These are phyloP conservation scores for Pinna nobilis DNA, from an alignment of 1,140 invertebrate species.

Conservation along the genomic window DNA sequence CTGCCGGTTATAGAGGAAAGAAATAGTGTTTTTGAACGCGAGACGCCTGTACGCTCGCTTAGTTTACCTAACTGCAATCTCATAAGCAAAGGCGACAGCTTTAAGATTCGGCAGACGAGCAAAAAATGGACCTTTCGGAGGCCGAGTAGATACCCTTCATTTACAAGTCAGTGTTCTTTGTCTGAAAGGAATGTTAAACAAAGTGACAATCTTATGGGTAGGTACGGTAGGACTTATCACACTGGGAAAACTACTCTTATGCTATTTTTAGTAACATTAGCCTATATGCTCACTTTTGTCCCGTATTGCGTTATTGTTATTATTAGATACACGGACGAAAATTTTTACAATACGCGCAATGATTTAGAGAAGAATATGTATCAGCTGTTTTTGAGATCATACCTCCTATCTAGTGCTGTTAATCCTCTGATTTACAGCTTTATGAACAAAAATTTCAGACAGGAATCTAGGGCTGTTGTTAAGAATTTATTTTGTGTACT, in stretches of 20 bases:
- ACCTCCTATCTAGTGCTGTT: conserved; percentile 62
- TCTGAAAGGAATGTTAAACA: too few species aligned
- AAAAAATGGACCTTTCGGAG: too few species aligned
- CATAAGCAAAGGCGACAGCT: too few species aligned
- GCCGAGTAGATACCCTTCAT: too few species aligned
- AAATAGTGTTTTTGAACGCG: too few species aligned
- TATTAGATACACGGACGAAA: conserved; percentile 46
- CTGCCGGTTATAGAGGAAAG: too few species aligned
- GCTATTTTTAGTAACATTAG: conserved; percentile 59
- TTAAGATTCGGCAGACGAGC: too few species aligned
- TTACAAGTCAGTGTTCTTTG: too few species aligned
- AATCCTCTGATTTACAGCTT: conserved; percentile 66
- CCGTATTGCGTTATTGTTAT: conserved; percentile 62
- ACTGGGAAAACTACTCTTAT: conserved; percentile 58
- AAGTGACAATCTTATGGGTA: too few species aligned
- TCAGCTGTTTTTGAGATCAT: conserved; percentile 61
- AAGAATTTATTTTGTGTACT: too few species aligned
- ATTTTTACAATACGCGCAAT: conserved; percentile 49
- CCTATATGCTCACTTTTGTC: conserved; percentile 61
- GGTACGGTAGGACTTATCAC: conserved; percentile 26
- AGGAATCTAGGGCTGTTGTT: conserved; percentile 33
- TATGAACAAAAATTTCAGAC: conserved; percentile 52
- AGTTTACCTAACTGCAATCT: too few species aligned
- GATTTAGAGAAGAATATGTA: conserved; percentile 53
- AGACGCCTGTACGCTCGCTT: too few species aligned